Evolutionary conservation across 2,797 vertebrate genomes (phyloP).

Genomic region (Platalea minor): DNA sequence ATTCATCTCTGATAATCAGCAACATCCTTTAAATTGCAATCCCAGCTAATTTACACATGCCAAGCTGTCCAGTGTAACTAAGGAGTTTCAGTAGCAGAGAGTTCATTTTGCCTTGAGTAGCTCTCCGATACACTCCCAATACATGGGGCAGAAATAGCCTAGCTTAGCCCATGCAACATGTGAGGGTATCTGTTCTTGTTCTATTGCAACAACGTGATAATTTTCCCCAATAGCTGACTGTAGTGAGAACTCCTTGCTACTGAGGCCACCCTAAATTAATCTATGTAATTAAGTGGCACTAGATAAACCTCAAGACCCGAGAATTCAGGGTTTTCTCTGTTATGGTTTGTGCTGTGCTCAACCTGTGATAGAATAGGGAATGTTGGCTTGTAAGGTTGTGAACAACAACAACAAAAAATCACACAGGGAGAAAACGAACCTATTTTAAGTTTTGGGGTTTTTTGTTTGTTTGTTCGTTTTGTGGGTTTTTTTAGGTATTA

Average conservation of each 20-base stretch:
- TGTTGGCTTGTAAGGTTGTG: neutral
- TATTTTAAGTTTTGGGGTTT: neutral
- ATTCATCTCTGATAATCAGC: neutral
- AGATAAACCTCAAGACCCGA: neutral
- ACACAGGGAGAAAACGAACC: neutral
- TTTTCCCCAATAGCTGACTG: neutral
- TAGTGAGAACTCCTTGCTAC: neutral
- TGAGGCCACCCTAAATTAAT: neutral
- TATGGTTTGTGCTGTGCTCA: neutral
- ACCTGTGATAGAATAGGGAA: neutral
- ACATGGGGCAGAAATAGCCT: neutral
- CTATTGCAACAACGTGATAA: neutral
- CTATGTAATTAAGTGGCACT: neutral
- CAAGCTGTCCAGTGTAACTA: fast-evolving
- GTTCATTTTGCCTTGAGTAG: neutral
- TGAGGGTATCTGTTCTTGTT: neutral
- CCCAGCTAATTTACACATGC: neutral
- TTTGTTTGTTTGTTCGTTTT: neutral
- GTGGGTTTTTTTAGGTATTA: neutral
- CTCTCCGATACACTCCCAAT: neutral
- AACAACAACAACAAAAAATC: neutral
- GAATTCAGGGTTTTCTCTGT: neutral
- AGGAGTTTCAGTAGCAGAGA: neutral
- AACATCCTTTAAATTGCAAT: neutral
- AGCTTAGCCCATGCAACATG: neutral